Base-by-base conservation (phyloP, 2,797 vertebrate genomes). In the Smutsia temminckii region DNA sequence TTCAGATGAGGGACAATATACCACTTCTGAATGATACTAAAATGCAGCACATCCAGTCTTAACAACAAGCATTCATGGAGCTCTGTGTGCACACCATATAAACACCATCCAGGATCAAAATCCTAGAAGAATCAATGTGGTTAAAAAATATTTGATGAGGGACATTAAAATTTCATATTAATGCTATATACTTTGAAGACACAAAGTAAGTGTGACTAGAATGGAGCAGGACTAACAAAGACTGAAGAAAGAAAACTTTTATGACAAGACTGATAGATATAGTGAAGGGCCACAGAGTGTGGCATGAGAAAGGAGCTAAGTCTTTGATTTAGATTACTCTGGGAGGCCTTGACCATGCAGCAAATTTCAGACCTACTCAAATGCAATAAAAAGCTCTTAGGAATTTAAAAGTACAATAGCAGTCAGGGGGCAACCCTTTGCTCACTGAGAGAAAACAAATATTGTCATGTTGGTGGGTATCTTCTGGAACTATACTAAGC, bases 161-260 rank as follows among this genome's bases (percentile, higher is more conserved):
- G 27, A 17, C 80, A 87, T 90, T 96, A 93, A 75, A 40, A 92
- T 89, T 94, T 96, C 88, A 55, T 72, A 92, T 61, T 84, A 96
- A 90, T 51, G 32, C 12, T 72, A 95, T 1, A 68, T 25, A 95
- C 4, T 92, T 86, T 86, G 42, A 89, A 94, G 21, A 94, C 17
- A 83, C 71, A 96, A 93, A 91, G 32, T 68, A 91, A 93, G n/a
- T 9, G 6, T 72, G n/a, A 77, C 40, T 68, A 95, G 29, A 94
- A 81, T 23, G 14, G n/a, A 79, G 20, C n/a, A 83, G 29, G 64
- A 59, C 83, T 61, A 91, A 71, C 53, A 75, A 80, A 85, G 55
- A 72, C 53, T 40, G 40, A 92, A 46, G 55, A 90, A 92, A 97
- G 66, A 80, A 92, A 85, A 85, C n/a, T 90, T 94, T 88, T 53